Conservation (phyloP, 1,140 invertebrate genomes). For the Drosophila mauritiana region DNA sequence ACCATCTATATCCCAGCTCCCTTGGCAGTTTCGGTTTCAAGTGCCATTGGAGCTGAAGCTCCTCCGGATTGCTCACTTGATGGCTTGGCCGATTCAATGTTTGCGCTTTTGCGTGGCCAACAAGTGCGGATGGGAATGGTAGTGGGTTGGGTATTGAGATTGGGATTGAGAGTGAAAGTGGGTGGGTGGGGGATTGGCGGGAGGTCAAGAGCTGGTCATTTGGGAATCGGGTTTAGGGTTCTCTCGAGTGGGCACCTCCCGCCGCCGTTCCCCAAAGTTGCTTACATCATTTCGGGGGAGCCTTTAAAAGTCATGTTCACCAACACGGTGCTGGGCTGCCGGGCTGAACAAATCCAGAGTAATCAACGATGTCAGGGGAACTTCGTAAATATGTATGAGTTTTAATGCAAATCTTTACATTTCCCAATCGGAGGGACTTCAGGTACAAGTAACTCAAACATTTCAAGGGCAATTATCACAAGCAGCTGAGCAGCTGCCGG, state of each 20-base stretch:
- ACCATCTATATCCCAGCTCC: neutral
- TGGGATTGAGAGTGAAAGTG: neutral
- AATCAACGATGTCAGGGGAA: conserved; percentile 2
- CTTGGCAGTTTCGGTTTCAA: conserved; percentile 34
- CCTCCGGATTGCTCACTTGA: conserved; percentile 65
- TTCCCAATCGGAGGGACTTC: neutral
- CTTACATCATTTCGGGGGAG: conserved; percentile 30
- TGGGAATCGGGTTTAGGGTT: conserved; percentile 6
- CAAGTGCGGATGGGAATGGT: conserved; percentile 16
- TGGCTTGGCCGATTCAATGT: conserved; percentile 23
- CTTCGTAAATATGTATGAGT: neutral
- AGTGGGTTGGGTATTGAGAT: neutral
- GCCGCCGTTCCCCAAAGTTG: neutral
- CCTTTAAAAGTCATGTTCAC: conserved; percentile 15
- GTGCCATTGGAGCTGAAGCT: conserved; percentile 40
- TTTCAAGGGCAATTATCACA: too few relatives aligned
- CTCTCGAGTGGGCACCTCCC: neutral
- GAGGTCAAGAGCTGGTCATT: conserved; percentile 29
- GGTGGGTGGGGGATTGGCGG: neutral
- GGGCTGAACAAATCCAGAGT: neutral
- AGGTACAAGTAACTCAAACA: too few relatives aligned
- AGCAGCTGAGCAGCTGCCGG: too few relatives aligned
- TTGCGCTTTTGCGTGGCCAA: conserved; percentile 33
- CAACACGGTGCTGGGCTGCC: neutral
- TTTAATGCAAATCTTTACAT: too few relatives aligned